phyloP scores from a whole-genome alignment of 2,888 invertebrate species.

The Drosophila cognata region DNA sequence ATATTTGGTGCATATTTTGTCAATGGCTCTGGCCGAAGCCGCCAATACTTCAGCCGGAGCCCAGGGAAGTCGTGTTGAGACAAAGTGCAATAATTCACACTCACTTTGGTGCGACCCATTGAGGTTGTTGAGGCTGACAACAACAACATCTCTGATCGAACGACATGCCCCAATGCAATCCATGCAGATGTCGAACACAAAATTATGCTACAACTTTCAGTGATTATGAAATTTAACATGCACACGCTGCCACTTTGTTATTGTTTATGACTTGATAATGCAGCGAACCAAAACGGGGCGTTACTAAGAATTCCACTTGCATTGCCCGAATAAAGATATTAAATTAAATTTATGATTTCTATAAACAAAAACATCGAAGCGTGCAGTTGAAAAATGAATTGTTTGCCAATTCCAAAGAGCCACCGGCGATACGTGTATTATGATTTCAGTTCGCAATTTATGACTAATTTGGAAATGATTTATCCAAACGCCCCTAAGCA shows the following conservation, averaged over 20 bases:
- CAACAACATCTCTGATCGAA: constrained; percentile 10
- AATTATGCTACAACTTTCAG: constrained; percentile 45
- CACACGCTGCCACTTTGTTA: constrained; percentile 60
- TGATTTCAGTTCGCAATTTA: constrained; percentile 58
- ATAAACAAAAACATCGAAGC: constrained; percentile 41
- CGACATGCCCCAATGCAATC: constrained; percentile 55
- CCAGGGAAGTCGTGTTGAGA: constrained; percentile 67
- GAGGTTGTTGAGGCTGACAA: constrained; percentile 68
- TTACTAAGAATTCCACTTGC: constrained; percentile 35
- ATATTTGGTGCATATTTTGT: constrained; percentile 61
- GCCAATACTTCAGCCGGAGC: constrained; percentile 18
- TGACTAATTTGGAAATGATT: constrained; percentile 75
- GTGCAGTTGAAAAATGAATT: constrained; percentile 63
- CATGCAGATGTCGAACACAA: constrained; percentile 25
- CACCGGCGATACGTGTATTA: constrained; percentile 59
- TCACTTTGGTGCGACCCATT: constrained; percentile 66
- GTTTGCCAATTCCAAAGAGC: constrained; percentile 60
- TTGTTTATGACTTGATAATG: constrained; percentile 63
- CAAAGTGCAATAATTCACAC: constrained; percentile 82
- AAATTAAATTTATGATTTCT: constrained; percentile 68
- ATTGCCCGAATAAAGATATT: constrained; percentile 68
- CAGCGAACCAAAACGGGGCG: constrained; percentile 20
- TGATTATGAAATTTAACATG: constrained; percentile 77
- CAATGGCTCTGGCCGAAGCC: constrained; percentile 43
- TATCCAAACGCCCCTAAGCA: constrained; percentile 70